Evolutionary conservation across 2,888 invertebrate species (phyloP).

Genomic region (Orthosia gracilis): DNA sequence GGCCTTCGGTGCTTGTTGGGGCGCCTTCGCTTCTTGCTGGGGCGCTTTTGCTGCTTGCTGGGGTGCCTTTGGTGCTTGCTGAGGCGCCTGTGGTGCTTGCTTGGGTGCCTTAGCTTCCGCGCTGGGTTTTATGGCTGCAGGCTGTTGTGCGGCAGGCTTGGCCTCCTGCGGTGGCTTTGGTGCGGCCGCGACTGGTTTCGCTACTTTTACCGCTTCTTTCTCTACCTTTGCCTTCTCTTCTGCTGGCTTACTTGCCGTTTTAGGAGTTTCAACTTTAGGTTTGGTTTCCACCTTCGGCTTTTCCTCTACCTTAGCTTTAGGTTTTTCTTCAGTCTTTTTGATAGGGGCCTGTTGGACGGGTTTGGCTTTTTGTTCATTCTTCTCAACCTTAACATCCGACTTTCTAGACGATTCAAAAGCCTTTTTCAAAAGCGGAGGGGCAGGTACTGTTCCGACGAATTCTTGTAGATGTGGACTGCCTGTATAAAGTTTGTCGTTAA

Average conservation of each 20-base stretch:
- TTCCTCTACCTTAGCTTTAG: constrained; percentile 51
- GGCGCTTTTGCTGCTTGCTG: not conserved
- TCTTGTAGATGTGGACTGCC: constrained; percentile 93
- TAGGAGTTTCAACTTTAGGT: constrained; percentile 59
- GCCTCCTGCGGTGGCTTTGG: constrained; percentile 56
- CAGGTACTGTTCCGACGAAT: constrained; percentile 92
- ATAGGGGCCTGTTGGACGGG: constrained; percentile 59
- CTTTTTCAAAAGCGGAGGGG: constrained; percentile 87
- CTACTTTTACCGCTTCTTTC: constrained; percentile 65
- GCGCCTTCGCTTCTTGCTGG: not conserved
- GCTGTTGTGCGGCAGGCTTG: constrained; percentile 39
- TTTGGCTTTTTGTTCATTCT: constrained; percentile 61
- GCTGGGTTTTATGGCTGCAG: constrained; percentile 31
- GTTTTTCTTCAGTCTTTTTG: constrained; percentile 55
- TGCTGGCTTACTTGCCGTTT: constrained; percentile 45
- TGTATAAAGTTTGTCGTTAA: constrained; percentile 92
- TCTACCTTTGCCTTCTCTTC: constrained; percentile 34
- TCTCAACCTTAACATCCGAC: constrained; percentile 63
- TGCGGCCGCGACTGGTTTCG: constrained; percentile 50
- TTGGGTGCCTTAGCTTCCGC: constrained; percentile 9
- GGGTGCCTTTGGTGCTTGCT: not conserved
- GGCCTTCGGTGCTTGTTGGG: constrained; percentile 7
- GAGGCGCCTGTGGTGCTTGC: constrained; percentile 2
- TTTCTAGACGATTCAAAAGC: constrained; percentile 73
- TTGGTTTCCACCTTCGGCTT: constrained; percentile 59